A percentile compares a stretch with the other conserved stretches of the same genome.
Conservation (phyloP, 2,113 vertebrate species). For the Lycocorax pyrrhopterus region DNA sequence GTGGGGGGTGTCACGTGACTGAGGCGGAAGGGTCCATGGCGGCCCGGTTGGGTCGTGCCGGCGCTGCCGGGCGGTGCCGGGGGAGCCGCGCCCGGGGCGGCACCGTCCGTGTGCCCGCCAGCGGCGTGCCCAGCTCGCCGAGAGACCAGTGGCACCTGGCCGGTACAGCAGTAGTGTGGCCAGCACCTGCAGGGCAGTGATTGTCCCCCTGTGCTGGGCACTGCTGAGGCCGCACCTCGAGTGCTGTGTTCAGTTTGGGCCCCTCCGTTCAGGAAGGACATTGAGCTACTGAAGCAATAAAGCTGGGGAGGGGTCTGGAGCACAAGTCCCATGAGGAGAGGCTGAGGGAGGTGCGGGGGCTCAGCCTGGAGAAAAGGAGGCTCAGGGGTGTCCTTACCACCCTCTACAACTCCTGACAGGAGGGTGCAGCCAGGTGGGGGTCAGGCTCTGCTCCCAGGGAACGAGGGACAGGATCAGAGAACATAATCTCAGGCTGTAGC, state of each 20-base stretch:
- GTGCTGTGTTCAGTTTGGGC: not conserved
- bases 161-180: fast-evolving
- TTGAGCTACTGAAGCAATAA: not conserved
- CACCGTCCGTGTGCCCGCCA: not conserved
- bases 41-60: not conserved
- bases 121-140: no score
- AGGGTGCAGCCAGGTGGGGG: not conserved
- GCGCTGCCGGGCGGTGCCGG: not conserved
- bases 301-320: not conserved
- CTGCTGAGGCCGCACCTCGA: not conserved
- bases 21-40: fast-evolving
- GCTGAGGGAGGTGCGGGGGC: not conserved
- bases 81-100: not conserved
- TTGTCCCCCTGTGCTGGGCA: not conserved
- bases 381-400: not conserved
- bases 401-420: not conserved
- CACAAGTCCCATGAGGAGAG: not conserved
- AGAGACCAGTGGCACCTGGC: not conserved
- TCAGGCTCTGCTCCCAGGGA: not conserved
- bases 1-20: fast-evolving
- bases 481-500: fast-evolving
- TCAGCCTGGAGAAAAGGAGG: not conserved
- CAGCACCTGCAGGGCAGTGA: not conserved
- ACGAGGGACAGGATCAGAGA: not conserved
- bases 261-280: not conserved